These are phyloP conservation scores for Leptestheria dahalacensis DNA, from an alignment of 1,140 invertebrate genomes.

Conservation along the genomic window DNA sequence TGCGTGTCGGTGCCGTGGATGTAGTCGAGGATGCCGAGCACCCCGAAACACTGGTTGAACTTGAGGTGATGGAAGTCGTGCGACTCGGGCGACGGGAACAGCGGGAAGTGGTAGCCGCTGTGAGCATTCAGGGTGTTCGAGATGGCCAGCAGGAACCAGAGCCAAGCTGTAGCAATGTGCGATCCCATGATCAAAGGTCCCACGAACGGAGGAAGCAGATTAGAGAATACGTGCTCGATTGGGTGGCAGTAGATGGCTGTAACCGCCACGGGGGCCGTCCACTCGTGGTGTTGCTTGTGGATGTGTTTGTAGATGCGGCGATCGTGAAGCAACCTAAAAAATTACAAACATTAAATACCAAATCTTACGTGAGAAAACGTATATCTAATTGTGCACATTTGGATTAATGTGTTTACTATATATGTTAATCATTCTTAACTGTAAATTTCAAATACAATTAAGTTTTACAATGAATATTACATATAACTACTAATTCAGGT, in stretches of 20 bases:
- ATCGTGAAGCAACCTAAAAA: slow-evolving; percentile 52
- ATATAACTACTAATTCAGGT: background rate
- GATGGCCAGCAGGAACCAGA: slow-evolving; percentile 67
- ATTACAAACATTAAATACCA: too few species aligned
- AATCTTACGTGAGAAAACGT: background rate
- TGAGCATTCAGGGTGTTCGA: slow-evolving; percentile 69
- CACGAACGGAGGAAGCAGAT: slow-evolving; percentile 59
- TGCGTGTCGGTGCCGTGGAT: slow-evolving; percentile 67
- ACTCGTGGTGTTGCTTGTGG: slow-evolving; percentile 74
- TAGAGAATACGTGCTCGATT: slow-evolving; percentile 68
- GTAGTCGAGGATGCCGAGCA: slow-evolving; percentile 66
- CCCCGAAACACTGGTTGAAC: slow-evolving; percentile 64
- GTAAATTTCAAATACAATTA: too few species aligned
- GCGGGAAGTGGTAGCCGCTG: slow-evolving; percentile 76
- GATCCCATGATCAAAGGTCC: slow-evolving; percentile 66
- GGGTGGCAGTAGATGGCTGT: slow-evolving; percentile 77
- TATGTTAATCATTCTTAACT: too few species aligned
- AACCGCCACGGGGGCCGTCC: slow-evolving; percentile 69
- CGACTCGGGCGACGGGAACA: slow-evolving; percentile 74
- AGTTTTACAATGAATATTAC: too few species aligned
- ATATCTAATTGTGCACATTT: too few species aligned
- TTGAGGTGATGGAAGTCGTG: slow-evolving; percentile 84
- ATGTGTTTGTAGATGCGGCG: slow-evolving; percentile 61
- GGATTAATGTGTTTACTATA: too few species aligned
- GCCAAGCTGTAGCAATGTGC: slow-evolving; percentile 63